Percentiles rank a stretch among this genome's conserved stretches.
Conservation (phyloP, 2,797 vertebrate genomes). For the Sebastes reedi region DNA sequence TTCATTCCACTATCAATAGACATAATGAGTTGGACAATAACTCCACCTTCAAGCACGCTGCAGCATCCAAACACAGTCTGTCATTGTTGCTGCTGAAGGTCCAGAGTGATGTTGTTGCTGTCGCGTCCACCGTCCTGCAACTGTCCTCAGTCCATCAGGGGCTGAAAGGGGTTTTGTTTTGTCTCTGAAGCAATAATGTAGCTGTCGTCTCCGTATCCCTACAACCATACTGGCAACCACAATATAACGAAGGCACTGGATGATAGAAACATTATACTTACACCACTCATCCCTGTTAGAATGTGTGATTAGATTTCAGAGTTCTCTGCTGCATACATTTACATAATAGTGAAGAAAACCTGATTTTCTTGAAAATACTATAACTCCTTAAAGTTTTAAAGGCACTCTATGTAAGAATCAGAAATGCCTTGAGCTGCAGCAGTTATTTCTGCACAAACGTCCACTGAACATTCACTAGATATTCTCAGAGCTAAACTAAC, state of each 20-base stretch:
- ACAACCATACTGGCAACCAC: neutral
- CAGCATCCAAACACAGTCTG: neutral
- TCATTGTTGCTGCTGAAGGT: neutral
- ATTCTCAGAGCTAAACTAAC: no score
- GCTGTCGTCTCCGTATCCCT: neutral
- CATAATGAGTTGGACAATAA: conserved; percentile 18
- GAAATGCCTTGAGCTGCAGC: no score
- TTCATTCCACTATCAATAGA: conserved; percentile 19
- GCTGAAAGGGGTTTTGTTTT: neutral
- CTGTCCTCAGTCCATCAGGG: neutral
- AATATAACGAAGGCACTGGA: neutral
- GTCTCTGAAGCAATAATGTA: neutral
- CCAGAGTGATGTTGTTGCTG: neutral
- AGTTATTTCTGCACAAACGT: no score
- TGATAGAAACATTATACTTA: neutral
- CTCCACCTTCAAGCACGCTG: neutral
- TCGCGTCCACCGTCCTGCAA: neutral
- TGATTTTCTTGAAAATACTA: neutral
- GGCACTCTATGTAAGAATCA: no score
- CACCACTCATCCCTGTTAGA: neutral
- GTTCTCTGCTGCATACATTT: neutral
- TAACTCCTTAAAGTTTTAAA: neutral
- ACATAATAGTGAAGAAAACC: neutral
- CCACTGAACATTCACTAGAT: no score
- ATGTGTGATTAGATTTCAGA: neutral